Evolutionary conservation across 2,888 invertebrate genomes (phyloP), one percentile per base, ranked within the genome.

Genomic region (Drosophila gaucha): DNA sequence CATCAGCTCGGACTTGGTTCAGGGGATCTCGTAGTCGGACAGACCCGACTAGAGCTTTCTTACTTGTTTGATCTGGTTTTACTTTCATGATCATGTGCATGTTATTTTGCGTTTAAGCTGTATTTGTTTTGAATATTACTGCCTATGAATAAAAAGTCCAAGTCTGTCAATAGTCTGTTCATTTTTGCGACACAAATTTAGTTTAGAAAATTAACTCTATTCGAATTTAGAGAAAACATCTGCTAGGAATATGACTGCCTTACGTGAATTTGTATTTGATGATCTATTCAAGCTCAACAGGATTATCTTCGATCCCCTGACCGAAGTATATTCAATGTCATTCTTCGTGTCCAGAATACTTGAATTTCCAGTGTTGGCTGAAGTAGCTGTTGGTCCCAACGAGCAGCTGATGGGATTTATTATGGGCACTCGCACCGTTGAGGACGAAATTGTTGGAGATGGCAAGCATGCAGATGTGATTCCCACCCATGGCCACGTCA

Each of bases 201-300:
- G 2, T 30, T 9, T 18, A 43, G 16, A 30, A n/a, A 4, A 30
- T 9, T 6, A 9, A 31, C 9, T 46, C 9, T 46, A 30, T 5
- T 20, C 1, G n/a, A 46, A 24, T 26, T 8, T 5, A 1, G 3
- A 28, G 4, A 20, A 14, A 30, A 38, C 6, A 4, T 9, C 9
- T 3, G 3, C 24, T 16, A n/a, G 1, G 6, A 54, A 10, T 9
- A 80, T 80, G 79, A 49, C 64, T 33, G 22, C 62, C 6, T 4
- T 65, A 6, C 71, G 86, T 0, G 51, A 58, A 14, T 63, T 80
- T 3, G 6, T 14, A 0, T 43, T 86, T 2, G 55, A 70, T 1
- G 79, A 80, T 50, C 41, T 80, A 1, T 82, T 78, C 12, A 60
- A 59, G 35, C 67, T 82, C 10, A 86, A 86, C 24, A 51, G 59